Conservation (phyloP, 1,140 invertebrate genomes). For the Piezodorus guildinii region DNA sequence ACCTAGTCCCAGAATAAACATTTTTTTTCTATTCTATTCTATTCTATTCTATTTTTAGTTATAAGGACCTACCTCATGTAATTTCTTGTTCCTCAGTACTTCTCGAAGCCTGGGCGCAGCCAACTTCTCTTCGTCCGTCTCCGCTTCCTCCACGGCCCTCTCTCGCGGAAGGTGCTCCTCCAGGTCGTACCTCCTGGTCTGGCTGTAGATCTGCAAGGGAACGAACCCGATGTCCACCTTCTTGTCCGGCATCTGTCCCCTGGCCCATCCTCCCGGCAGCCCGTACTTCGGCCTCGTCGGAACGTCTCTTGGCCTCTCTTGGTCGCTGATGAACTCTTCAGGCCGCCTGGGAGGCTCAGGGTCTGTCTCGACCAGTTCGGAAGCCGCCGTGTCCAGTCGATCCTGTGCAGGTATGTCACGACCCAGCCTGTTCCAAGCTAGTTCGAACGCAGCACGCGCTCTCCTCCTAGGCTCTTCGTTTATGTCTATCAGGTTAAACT, state of each 20-base stretch:
- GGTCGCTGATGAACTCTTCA: constrained; percentile 30
- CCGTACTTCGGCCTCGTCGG: constrained; percentile 40
- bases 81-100: constrained; percentile 54
- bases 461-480: not conserved
- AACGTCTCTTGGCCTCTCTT: constrained; percentile 36
- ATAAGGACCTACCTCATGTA: constrained; percentile 35
- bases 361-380: not conserved
- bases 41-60: no score
- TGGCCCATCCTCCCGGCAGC: constrained; percentile 39
- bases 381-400: not conserved
- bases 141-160: constrained; percentile 42
- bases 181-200: constrained; percentile 47
- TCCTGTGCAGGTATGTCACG: not conserved
- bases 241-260: constrained; percentile 31
- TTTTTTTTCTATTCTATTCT: no score
- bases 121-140: constrained; percentile 44
- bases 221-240: constrained; percentile 42
- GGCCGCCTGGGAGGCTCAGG: not conserved
- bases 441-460: not conserved
- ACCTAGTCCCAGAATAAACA: no score
- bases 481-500: not conserved
- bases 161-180: constrained; percentile 45
- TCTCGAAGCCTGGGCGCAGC: constrained; percentile 50
- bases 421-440: not conserved
- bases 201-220: constrained; percentile 51